A percentile compares a stretch with the other conserved stretches of the same genome.
Evolutionary conservation across 1,140 invertebrate species (phyloP).

Genomic region (Oncopeltus fasciatus): DNA sequence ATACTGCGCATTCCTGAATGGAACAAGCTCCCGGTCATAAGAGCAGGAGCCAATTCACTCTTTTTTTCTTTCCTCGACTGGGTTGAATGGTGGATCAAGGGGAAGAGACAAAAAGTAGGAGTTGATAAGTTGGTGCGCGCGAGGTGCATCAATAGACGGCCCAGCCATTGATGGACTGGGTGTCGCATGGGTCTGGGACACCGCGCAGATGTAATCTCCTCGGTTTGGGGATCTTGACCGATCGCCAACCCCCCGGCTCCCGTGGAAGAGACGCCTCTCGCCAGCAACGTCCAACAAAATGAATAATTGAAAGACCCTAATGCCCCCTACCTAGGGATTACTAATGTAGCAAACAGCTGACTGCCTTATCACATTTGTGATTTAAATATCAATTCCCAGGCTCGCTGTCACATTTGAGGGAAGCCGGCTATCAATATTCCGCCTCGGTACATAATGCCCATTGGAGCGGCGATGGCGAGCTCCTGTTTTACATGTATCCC

Average conservation of each 20-base stretch:
- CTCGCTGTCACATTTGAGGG: not conserved
- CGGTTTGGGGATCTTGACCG: not conserved
- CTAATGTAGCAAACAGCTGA: not conserved
- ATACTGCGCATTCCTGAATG: too few relatives aligned
- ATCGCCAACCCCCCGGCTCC: not conserved
- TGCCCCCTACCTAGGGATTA: not conserved
- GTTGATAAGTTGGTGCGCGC: too few relatives aligned
- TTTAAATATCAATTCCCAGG: not conserved
- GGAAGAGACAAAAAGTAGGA: too few relatives aligned
- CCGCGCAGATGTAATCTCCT: not conserved
- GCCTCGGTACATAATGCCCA: not conserved
- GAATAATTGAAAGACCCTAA: not conserved
- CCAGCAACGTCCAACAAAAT: too few relatives aligned
- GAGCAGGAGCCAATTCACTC: too few relatives aligned
- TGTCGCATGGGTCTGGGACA: too few relatives aligned
- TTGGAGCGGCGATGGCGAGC: not conserved
- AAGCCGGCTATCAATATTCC: not conserved
- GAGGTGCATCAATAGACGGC: too few relatives aligned
- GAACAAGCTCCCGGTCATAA: too few relatives aligned
- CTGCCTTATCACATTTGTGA: not conserved
- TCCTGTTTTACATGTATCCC: not conserved
- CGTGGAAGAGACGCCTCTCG: too few relatives aligned
- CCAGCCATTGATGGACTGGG: too few relatives aligned
- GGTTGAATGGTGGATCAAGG: too few relatives aligned
- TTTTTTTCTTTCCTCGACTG: too few relatives aligned